These are phyloP conservation scores for Brachionus plicatilis DNA, from an alignment of 1,140 invertebrate genomes.

Conservation along the genomic window DNA sequence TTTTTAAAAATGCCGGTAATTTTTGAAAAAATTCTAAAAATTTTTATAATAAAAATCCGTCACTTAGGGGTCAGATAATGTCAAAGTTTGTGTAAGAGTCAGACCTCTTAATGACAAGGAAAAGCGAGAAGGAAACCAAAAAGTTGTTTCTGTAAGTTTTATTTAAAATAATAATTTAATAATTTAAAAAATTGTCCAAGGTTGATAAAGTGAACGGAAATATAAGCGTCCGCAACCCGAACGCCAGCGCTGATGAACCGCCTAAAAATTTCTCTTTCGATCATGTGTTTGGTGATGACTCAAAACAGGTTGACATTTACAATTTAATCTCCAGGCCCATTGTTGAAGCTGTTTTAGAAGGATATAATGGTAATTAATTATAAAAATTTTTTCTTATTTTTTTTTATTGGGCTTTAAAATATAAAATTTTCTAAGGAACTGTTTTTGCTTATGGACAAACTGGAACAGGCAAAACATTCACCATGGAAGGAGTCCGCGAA, in stretches of 20 bases:
- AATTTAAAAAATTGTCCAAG: neutral
- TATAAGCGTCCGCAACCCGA: conserved; percentile 47
- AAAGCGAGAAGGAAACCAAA: conserved; percentile 65
- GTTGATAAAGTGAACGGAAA: conserved; percentile 20
- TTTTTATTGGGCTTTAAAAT: neutral
- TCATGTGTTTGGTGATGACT: conserved; percentile 63
- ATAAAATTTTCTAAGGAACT: conserved; percentile 50
- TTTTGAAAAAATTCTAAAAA: neutral
- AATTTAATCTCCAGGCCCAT: conserved; percentile 46
- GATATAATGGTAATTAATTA: conserved; percentile 53
- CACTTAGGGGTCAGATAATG: conserved; percentile 61
- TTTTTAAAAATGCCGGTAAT: conserved; percentile 28
- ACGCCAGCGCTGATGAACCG: conserved; percentile 57
- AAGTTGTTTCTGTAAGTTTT: conserved; percentile 53
- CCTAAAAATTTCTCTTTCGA: conserved; percentile 73
- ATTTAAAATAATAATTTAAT: neutral
- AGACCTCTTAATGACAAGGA: conserved; percentile 77
- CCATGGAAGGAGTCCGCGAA: conserved; percentile 60
- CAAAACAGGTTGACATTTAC: conserved; percentile 32
- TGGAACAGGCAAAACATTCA: conserved; percentile 59
- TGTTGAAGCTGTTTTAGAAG: conserved; percentile 63
- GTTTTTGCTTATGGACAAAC: conserved; percentile 62
- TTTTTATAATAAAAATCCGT: neutral
- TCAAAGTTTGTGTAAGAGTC: conserved; percentile 83
- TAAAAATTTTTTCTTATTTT: neutral